Evolutionary conservation across 2,797 vertebrate genomes (phyloP).

Genomic region (Dendrocincla fuliginosa): DNA sequence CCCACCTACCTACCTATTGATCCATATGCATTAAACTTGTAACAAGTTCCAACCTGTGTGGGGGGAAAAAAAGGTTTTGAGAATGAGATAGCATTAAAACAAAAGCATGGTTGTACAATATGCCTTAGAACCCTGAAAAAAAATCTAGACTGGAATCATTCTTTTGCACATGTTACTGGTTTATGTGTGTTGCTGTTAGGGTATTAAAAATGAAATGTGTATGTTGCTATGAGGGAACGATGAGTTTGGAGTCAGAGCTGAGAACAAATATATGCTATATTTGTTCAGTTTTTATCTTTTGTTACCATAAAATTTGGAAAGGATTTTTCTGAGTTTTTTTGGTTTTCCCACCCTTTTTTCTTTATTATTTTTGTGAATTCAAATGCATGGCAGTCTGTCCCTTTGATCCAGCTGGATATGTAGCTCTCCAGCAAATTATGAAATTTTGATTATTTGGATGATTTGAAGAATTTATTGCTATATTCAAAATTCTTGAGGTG

Average conservation of each 20-base stretch:
- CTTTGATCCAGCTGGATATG: not conserved
- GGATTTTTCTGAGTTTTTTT: not conserved
- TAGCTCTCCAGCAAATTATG: not conserved
- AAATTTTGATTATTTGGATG: not conserved
- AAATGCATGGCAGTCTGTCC: not conserved
- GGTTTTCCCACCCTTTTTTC: not conserved
- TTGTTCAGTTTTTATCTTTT: constrained; percentile 15
- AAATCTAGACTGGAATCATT: not conserved
- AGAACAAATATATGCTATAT: not conserved
- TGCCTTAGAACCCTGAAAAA: constrained; percentile 19
- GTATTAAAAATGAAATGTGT: constrained; percentile 64
- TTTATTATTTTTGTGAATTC: not conserved
- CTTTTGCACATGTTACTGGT: constrained; percentile 14
- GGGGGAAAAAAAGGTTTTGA: constrained; percentile 4
- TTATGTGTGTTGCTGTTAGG: constrained; percentile 39
- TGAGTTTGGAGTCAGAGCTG: constrained; percentile 22
- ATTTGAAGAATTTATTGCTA: not conserved
- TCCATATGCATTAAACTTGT: constrained; percentile 33
- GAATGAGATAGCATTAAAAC: constrained; percentile 61
- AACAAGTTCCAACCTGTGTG: not conserved
- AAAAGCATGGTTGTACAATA: constrained; percentile 43
- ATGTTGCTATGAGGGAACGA: constrained; percentile 31
- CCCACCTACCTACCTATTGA: constrained; percentile 22
- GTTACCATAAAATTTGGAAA: not conserved
- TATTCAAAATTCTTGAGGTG: not conserved